Percentiles rank a stretch among this genome's conserved stretches.
Evolutionary conservation across 2,113 vertebrate genomes (phyloP).

Genomic region (Gracilinanus agilis): DNA sequence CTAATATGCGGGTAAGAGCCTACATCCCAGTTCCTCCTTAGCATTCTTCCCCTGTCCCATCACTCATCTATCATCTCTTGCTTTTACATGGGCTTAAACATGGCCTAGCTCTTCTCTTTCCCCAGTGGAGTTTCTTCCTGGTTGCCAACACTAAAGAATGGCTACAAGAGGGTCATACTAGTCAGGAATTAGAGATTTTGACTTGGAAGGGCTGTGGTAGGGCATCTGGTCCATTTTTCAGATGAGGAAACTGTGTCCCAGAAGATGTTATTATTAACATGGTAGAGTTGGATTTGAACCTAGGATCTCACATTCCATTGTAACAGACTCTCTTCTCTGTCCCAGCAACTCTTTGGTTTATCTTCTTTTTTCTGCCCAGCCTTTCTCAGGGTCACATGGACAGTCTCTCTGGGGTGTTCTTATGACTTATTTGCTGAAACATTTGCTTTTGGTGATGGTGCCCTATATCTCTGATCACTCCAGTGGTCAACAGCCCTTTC

Average conservation of each 20-base stretch:
- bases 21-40: neutral
- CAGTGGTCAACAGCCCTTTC: neutral
- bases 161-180: neutral
- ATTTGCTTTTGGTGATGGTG: neutral
- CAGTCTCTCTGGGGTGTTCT: neutral
- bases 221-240: neutral
- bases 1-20: constrained; percentile 93
- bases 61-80: neutral
- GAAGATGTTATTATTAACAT: neutral
- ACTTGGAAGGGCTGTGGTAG: neutral
- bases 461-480: neutral
- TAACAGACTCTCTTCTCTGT: neutral
- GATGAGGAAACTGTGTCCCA: neutral
- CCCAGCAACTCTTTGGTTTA: neutral
- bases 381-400: neutral
- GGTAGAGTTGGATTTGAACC: neutral
- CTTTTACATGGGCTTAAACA: neutral
- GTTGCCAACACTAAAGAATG: neutral
- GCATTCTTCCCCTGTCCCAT: neutral
- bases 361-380: neutral
- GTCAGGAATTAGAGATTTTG: neutral
- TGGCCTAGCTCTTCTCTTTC: neutral
- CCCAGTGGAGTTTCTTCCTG: neutral
- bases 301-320: neutral
- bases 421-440: neutral